phyloP scores from a whole-genome alignment of 2,797 vertebrate genomes.

The Peromyscus nudipes region DNA sequence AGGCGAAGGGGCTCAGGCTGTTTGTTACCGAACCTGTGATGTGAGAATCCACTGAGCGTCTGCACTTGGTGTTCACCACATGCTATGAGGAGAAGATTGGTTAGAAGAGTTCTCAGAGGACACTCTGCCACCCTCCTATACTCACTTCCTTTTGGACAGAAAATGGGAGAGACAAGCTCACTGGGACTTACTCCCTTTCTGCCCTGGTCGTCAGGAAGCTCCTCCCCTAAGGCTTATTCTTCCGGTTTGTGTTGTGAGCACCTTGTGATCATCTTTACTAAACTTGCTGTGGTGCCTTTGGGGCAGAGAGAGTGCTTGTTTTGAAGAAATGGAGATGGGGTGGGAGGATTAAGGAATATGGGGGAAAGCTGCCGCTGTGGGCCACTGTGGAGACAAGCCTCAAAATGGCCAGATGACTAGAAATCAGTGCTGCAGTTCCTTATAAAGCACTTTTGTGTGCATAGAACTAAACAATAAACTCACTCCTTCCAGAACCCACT shows the following conservation, averaged over 20 bases:
- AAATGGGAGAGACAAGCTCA: neutral
- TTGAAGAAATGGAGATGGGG: neutral
- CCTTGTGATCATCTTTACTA: neutral
- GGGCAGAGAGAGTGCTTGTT: neutral
- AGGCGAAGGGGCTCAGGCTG: neutral
- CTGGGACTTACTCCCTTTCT: neutral
- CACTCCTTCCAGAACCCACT: neutral
- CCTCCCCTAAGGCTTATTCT: neutral
- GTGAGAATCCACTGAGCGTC: neutral
- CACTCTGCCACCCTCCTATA: neutral
- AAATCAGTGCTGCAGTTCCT: neutral
- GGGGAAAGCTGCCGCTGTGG: rapidly evolving
- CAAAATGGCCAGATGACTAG: neutral
- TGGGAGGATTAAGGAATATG: neutral
- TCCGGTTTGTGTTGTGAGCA: neutral
- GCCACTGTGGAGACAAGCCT: neutral
- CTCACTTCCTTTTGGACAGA: neutral
- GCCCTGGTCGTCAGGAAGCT: neutral
- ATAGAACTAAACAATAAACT: neutral
- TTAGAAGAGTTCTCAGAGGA: neutral
- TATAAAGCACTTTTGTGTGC: neutral
- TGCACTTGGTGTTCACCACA: neutral
- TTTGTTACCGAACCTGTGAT: neutral
- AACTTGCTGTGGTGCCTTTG: neutral
- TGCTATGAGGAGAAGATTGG: neutral